Evolutionary conservation across 2,888 invertebrate genomes (phyloP), one percentile per base, ranked within the genome.

Genomic region (Disparrhopalites patrizii): DNA sequence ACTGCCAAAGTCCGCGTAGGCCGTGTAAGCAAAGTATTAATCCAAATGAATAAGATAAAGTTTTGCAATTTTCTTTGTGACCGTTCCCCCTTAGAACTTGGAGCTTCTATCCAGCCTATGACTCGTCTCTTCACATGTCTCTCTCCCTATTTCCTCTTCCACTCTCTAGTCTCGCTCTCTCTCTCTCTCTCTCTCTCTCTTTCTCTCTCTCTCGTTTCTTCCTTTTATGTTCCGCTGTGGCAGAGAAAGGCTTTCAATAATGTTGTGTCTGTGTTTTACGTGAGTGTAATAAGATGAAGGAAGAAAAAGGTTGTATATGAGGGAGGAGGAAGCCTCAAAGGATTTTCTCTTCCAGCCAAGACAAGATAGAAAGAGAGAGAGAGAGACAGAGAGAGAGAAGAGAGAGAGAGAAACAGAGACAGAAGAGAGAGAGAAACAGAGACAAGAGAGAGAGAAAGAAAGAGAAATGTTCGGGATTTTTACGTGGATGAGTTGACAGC

Each of bases 1-100:
- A 40, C 40, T 40, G 40, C 18, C 40, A 40, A 40, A 40, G 40
- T 40, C 15, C 40, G 13, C n/a, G 18, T 40, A 47, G 20, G 47
- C 23, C 23, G 3, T 23, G 23, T 47, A 47, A 23, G 23, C 47
- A 20, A 20, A 25, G 25, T 47, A 47, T 47, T 47, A 47, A 47
- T 47, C 47, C 47, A 47, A 47, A 47, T 47, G 47, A 47, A 47
- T 47, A 13, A 52, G 27, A 23, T n/a, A 55, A 55, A 55, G 55
- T 55, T 55, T 55, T 36, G 33, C 36, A 55, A 55, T 55, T 55
- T 55, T 33, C 52, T 33, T 33, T 47, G 47, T 47, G n/a, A n/a
- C n/a, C n/a, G n/a, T n/a, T n/a, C n/a, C n/a, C n/a, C n/a, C n/a
- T n/a, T n/a, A n/a, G n/a, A n/a, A n/a, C n/a, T n/a, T n/a, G n/a